These are phyloP conservation scores for Misgurnus mizolepis DNA, from an alignment of 2,113 vertebrate species.

Conservation along the genomic window DNA sequence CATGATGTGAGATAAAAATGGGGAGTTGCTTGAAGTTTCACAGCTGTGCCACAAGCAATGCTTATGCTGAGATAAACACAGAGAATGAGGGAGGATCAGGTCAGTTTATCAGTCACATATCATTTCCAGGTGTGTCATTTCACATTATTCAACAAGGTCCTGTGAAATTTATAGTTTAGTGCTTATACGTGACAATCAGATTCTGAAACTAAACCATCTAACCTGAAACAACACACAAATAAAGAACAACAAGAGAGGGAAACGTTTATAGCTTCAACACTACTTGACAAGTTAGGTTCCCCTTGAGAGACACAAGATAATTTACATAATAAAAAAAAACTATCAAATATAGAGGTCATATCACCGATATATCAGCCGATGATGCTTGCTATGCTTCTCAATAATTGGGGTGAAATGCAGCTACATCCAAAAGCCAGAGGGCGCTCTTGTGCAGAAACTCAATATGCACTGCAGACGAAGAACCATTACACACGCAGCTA, in stretches of 20 bases:
- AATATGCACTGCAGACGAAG: no score
- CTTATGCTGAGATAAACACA: neutral
- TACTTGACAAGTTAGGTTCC: no score
- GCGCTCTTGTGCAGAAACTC: no score
- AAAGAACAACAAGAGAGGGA: neutral
- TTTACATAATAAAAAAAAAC: neutral
- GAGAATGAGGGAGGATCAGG: neutral
- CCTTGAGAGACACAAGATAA: neutral
- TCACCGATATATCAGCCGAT: no score
- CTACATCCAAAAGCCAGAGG: no score
- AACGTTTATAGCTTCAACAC: neutral
- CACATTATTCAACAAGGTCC: neutral
- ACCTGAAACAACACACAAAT: neutral
- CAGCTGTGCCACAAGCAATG: slow-evolving; percentile 2
- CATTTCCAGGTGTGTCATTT: neutral
- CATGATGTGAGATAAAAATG: neutral
- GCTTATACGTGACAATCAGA: neutral
- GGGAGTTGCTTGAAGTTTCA: neutral
- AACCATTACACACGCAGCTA: no score
- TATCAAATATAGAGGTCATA: neutral
- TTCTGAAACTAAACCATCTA: neutral
- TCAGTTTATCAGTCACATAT: no score
- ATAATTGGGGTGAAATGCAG: no score
- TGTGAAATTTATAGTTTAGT: neutral
- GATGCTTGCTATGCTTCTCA: no score